A percentile compares a stretch with the other conserved stretches of the same genome.
Conservation (phyloP, 2,113 vertebrate species). For the Mixornis gularis region DNA sequence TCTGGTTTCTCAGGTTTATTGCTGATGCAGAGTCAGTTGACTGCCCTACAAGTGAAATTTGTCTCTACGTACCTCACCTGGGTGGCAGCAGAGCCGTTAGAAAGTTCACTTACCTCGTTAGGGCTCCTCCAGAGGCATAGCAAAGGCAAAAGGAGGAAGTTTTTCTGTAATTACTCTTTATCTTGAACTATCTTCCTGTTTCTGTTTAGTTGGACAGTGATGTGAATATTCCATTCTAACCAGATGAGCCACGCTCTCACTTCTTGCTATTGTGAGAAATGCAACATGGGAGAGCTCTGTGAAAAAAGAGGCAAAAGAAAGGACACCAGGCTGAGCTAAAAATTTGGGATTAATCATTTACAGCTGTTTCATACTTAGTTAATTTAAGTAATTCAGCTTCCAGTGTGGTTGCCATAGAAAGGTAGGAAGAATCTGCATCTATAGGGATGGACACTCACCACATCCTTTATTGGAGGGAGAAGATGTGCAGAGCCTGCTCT, state of each 20-base stretch:
- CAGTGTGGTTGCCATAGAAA: not conserved
- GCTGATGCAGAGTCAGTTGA: not conserved
- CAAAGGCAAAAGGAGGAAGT: not conserved
- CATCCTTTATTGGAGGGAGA: not conserved
- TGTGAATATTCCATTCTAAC: not conserved
- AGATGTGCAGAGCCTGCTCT: not conserved
- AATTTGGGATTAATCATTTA: not conserved
- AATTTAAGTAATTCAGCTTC: not conserved
- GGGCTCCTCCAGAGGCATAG: not conserved
- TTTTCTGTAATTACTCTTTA: not conserved
- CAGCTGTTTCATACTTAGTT: not conserved
- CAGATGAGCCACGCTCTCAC: fast-evolving
- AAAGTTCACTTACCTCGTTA: fast-evolving
- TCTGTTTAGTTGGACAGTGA: not conserved
- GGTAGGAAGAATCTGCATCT: not conserved
- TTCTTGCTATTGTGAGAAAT: not conserved
- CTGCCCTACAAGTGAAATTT: not conserved
- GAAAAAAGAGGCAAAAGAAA: not conserved
- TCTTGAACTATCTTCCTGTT: not conserved
- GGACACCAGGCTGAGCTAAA: not conserved
- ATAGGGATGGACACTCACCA: fast-evolving
- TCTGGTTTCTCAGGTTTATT: not conserved
- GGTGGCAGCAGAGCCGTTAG: not conserved
- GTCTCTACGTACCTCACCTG: not conserved
- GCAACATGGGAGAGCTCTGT: not conserved